These are phyloP conservation scores for Himalopsyche anomala DNA, from an alignment of 2,888 invertebrate species.

Conservation along the genomic window DNA sequence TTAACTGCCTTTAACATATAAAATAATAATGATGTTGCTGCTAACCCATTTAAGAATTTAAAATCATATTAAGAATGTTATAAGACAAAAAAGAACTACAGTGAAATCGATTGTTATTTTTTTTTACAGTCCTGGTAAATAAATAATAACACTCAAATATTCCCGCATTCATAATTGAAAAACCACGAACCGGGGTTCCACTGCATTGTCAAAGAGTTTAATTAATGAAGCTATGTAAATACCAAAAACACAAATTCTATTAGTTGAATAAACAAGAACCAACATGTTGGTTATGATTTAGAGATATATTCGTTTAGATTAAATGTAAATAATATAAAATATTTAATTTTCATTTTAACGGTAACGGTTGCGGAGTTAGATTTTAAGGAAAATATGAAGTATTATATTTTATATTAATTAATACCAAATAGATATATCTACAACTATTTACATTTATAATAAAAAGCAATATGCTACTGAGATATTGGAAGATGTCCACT, in stretches of 20 bases:
- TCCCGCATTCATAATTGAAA: too few relatives aligned
- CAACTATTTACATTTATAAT: constrained; percentile 12
- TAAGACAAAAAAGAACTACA: too few relatives aligned
- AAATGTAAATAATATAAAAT: constrained; percentile 16
- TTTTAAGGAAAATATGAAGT: constrained; percentile 31
- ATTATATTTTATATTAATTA: constrained; percentile 41
- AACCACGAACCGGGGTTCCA: too few relatives aligned
- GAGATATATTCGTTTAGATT: neutral
- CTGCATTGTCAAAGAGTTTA: too few relatives aligned
- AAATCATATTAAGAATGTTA: too few relatives aligned
- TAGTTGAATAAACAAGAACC: neutral
- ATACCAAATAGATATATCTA: constrained; percentile 24
- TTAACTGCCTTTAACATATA: neutral
- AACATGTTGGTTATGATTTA: neutral
- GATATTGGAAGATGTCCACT: constrained; percentile 4
- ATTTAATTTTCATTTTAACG: neutral
- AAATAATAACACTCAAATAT: too few relatives aligned
- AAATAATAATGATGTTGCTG: too few relatives aligned
- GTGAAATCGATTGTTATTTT: too few relatives aligned
- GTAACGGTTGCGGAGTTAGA: constrained; percentile 8
- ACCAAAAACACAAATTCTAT: constrained; percentile 1
- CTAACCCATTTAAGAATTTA: too few relatives aligned
- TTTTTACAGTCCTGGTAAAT: too few relatives aligned
- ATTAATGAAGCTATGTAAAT: neutral
- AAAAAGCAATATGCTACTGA: constrained; percentile 25